phyloP scores from a whole-genome alignment of 2,113 vertebrate genomes.

The Mesocricetus auratus region DNA sequence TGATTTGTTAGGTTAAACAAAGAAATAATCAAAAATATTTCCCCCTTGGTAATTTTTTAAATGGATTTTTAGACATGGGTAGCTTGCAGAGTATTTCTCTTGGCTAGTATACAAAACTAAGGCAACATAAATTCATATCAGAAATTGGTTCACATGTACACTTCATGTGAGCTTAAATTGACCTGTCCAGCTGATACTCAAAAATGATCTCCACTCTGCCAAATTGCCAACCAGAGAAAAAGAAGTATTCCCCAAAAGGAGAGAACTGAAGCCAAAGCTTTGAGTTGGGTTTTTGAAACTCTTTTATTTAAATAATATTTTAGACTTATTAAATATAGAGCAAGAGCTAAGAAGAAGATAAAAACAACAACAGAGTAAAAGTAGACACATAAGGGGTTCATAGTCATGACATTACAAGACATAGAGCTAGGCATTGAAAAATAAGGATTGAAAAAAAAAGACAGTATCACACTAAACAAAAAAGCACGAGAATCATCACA shows the following conservation, averaged over 20 bases:
- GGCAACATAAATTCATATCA: background rate
- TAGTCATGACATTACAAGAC: background rate
- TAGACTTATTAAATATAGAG: background rate
- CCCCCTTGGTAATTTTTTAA: background rate
- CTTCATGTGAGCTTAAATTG: background rate
- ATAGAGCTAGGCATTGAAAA: background rate
- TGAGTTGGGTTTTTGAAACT: background rate
- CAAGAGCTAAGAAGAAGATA: background rate
- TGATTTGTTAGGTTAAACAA: background rate
- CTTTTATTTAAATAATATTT: background rate
- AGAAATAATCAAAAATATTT: background rate
- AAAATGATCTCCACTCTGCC: background rate
- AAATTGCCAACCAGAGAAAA: background rate
- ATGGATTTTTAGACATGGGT: background rate
- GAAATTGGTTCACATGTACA: background rate
- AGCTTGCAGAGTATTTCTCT: background rate
- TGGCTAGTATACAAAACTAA: background rate
- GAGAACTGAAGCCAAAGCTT: background rate
- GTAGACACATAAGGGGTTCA: background rate
- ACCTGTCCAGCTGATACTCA: background rate
- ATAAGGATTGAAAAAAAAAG: background rate
- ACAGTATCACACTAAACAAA: background rate
- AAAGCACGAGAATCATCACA: fast-evolving
- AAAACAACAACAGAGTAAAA: background rate
- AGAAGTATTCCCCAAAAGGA: background rate